These are phyloP conservation scores for Atrichornis clamosus DNA, from an alignment of 2,113 vertebrate genomes.

Conservation along the genomic window DNA sequence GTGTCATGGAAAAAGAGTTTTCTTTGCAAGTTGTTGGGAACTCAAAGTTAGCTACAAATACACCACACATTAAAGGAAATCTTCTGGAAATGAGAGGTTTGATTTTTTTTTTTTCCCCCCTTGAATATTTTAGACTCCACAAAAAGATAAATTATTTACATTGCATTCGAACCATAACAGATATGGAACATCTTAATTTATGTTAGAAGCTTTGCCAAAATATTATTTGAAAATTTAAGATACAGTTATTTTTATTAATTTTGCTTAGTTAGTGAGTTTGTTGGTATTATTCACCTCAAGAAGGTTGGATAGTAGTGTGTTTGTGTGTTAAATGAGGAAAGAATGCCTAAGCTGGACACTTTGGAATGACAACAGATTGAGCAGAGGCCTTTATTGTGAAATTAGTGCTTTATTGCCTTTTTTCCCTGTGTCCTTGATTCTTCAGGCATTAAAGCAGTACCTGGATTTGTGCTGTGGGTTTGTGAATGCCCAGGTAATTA, in stretches of 20 bases:
- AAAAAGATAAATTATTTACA: neutral
- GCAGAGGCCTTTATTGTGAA: neutral
- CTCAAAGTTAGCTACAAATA: neutral
- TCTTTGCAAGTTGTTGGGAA: neutral
- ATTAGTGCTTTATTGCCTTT: neutral
- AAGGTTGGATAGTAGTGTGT: neutral
- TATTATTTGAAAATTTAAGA: neutral
- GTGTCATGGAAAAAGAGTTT: neutral
- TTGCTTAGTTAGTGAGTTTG: neutral
- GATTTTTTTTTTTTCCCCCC: neutral
- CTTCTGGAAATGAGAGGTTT: neutral
- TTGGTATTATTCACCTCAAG: neutral
- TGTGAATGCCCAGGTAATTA: neutral
- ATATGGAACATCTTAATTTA: neutral
- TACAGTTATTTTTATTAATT: neutral
- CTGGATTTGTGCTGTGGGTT: neutral
- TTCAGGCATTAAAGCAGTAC: neutral
- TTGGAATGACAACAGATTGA: neutral
- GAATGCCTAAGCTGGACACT: neutral
- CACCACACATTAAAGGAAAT: neutral
- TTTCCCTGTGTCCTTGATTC: no score
- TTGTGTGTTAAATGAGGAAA: neutral
- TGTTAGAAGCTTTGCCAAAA: neutral
- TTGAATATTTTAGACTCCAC: neutral
- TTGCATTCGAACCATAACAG: neutral